Conservation (phyloP, 2,113 vertebrate species). For the Fukomys damarensis region DNA sequence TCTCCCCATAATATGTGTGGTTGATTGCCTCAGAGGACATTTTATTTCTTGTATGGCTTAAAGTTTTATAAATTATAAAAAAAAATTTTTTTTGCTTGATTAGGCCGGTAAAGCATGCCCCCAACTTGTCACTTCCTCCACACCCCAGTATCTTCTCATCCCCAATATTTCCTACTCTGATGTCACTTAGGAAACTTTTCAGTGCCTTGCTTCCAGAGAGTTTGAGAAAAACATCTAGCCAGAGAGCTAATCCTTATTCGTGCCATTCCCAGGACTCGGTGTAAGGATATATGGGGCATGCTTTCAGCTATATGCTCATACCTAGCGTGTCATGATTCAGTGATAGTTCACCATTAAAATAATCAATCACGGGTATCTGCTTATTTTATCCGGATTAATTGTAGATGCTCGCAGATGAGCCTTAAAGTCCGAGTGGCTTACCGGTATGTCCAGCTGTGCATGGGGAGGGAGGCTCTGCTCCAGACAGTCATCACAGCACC, state of each 20-base stretch:
- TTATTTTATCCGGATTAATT: slow-evolving; percentile 29
- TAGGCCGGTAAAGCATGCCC: background rate
- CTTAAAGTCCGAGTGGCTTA: slow-evolving; percentile 17
- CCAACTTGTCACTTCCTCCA: background rate
- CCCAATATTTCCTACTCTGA: background rate
- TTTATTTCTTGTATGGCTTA: background rate
- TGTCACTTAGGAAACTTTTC: background rate
- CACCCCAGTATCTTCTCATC: background rate
- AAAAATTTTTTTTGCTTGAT: slow-evolving; percentile 1
- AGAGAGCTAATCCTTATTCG: background rate
- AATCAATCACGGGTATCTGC: background rate
- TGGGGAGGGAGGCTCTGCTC: background rate
- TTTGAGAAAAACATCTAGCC: background rate
- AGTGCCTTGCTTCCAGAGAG: background rate
- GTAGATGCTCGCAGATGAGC: background rate
- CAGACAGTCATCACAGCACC: background rate
- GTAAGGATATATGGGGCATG: background rate
- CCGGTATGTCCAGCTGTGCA: background rate
- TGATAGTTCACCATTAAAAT: slow-evolving; percentile 16
- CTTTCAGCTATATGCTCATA: background rate
- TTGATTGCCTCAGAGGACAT: slow-evolving; percentile 1
- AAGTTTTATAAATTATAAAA: slow-evolving; percentile 20
- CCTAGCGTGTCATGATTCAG: background rate
- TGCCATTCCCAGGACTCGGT: background rate
- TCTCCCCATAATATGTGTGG: background rate